These are phyloP conservation scores for Tachysurus fulvidraco DNA, from an alignment of 2,113 vertebrate genomes.

Conservation along the genomic window DNA sequence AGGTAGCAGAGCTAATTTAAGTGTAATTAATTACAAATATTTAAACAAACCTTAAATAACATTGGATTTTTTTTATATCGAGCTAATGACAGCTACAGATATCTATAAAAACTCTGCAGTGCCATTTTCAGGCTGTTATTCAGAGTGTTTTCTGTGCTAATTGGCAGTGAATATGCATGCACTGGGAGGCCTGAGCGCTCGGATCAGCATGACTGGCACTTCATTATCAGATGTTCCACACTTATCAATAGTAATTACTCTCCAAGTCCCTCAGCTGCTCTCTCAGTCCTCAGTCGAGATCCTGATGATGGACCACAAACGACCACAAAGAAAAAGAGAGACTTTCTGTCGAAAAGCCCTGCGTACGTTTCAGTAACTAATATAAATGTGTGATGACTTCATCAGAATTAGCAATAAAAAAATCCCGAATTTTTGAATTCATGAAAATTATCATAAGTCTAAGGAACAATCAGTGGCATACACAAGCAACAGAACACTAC, in stretches of 20 bases:
- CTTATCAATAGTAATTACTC: conserved; percentile 41
- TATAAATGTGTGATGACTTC: neutral
- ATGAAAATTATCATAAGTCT: neutral
- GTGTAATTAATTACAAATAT: neutral
- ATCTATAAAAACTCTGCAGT: neutral
- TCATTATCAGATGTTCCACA: conserved; percentile 32
- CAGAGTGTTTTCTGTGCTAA: conserved; percentile 10
- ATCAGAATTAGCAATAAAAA: neutral
- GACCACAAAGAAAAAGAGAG: neutral
- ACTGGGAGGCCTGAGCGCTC: neutral
- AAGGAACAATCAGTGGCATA: neutral
- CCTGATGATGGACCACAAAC: neutral
- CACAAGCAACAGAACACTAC: neutral
- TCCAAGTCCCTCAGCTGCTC: conserved; percentile 20
- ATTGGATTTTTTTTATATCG: too few species aligned
- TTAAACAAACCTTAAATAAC: too few species aligned
- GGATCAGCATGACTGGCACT: conserved; percentile 43
- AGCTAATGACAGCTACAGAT: too few species aligned
- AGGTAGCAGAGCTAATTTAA: too few species aligned
- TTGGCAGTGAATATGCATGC: conserved; percentile 30
- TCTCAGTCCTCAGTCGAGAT: conserved; percentile 7
- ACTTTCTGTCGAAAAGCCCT: neutral
- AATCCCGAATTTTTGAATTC: neutral
- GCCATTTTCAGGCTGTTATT: neutral
- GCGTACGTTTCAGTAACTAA: neutral